These are phyloP conservation scores for Cairina moschata DNA, from an alignment of 2,113 vertebrate genomes.

Conservation along the genomic window DNA sequence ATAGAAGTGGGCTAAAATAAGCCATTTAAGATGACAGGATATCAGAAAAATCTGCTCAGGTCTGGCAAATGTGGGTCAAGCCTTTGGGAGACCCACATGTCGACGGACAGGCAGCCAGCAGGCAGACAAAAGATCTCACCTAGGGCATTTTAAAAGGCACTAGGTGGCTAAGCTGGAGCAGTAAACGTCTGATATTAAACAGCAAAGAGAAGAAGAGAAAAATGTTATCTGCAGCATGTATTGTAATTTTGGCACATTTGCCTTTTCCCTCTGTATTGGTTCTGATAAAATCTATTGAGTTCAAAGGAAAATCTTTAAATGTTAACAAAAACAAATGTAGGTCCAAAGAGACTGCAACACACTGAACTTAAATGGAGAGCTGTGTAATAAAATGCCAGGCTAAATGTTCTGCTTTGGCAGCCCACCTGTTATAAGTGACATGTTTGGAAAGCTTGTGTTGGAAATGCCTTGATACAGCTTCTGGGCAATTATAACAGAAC, in stretches of 20 bases:
- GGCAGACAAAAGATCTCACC: not conserved
- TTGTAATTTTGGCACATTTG: not conserved
- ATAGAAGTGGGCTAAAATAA: not conserved
- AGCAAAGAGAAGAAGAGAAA: not conserved
- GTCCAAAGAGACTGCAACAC: not conserved
- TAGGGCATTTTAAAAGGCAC: not conserved
- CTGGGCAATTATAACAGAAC: not conserved
- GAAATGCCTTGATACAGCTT: not conserved
- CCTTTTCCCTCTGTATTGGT: not conserved
- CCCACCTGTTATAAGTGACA: not conserved
- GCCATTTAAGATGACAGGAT: not conserved
- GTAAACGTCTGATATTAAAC: not conserved
- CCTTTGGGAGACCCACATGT: rapidly evolving
- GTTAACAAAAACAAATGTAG: not conserved
- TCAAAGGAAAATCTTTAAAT: not conserved
- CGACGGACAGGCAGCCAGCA: not conserved
- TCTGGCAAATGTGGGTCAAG: not conserved
- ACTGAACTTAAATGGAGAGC: not conserved
- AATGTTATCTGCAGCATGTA: not conserved
- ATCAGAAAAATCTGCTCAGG: not conserved
- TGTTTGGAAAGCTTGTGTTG: not conserved
- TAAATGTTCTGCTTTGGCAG: not conserved
- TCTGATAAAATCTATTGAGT: not conserved
- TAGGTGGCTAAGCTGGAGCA: not conserved
- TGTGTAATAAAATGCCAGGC: not conserved